Conservation (phyloP, 2,888 invertebrate species). For the Pterobdella sp. region DNA sequence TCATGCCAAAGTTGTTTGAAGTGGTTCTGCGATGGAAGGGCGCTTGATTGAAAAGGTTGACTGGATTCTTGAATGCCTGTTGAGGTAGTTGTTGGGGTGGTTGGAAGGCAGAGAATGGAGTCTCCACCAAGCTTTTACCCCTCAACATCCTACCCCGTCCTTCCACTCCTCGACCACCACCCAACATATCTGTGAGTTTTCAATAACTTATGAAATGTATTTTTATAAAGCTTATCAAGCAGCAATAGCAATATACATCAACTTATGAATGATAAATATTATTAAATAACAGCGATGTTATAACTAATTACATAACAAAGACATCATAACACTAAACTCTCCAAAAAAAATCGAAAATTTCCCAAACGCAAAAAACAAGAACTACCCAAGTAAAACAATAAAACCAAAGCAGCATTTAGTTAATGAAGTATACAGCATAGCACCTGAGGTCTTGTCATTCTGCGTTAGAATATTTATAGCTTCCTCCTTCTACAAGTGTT, state of each 20-base stretch:
- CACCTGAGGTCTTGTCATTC: not conserved
- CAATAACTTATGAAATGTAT: not conserved
- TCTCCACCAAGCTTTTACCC: slow-evolving; percentile 30
- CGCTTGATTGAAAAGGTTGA: not conserved
- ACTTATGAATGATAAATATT: not conserved
- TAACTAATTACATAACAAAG: not conserved
- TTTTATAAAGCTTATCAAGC: not conserved
- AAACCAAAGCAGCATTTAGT: not conserved
- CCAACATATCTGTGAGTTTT: slow-evolving; percentile 2
- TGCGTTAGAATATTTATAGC: not conserved
- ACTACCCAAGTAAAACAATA: not conserved
- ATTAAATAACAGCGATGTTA: not conserved
- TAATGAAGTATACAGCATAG: not conserved
- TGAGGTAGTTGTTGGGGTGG: slow-evolving; percentile 17
- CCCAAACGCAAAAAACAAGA: not conserved
- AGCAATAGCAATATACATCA: not conserved
- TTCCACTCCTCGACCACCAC: not conserved
- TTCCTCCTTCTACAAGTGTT: not conserved
- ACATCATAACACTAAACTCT: not conserved
- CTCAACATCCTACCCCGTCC: slow-evolving; percentile 29
- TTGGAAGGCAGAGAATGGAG: slow-evolving; percentile 24
- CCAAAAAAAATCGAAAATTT: no score
- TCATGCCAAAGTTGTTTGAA: not conserved
- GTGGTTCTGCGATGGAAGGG: slow-evolving; percentile 20
- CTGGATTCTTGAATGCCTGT: slow-evolving; percentile 13